These are phyloP conservation scores for Enteromius paludinosus DNA, from an alignment of 2,797 vertebrate species.

Conservation along the genomic window DNA sequence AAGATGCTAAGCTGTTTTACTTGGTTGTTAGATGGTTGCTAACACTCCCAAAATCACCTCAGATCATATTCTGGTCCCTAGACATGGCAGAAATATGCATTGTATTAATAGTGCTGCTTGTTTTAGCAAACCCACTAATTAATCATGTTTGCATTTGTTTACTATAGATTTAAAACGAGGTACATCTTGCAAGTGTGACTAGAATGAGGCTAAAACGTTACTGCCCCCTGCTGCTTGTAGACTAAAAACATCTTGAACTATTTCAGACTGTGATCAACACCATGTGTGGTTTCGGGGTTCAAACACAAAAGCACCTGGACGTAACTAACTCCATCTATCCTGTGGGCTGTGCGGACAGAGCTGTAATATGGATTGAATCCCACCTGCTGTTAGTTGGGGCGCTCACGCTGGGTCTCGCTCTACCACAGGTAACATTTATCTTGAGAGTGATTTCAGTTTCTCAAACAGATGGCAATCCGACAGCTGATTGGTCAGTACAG, in stretches of 20 bases:
- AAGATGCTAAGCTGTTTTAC: not conserved
- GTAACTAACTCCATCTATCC: constrained; percentile 76
- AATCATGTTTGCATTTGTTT: constrained; percentile 2
- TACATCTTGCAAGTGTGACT: not conserved
- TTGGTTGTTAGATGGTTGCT: not conserved
- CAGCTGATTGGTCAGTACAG: not conserved
- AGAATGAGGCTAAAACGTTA: constrained; percentile 33
- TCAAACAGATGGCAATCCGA: not conserved
- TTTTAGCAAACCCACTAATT: not conserved
- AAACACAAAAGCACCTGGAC: constrained; percentile 71
- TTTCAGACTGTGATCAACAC: constrained; percentile 79
- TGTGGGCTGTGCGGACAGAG: constrained; percentile 78
- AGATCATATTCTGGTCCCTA: constrained; percentile 3
- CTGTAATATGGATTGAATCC: constrained; percentile 78
- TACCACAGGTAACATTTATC: constrained; percentile 75
- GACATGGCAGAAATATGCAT: not conserved
- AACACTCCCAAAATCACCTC: not conserved
- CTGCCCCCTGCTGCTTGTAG: constrained; percentile 57
- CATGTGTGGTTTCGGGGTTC: constrained; percentile 80
- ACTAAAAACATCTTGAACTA: not conserved
- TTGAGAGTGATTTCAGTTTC: not conserved
- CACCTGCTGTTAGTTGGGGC: constrained; percentile 79
- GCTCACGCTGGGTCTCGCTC: constrained; percentile 75
- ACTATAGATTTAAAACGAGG: constrained; percentile 11
- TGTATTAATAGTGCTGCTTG: constrained; percentile 4